Evolutionary conservation across 2,797 vertebrate genomes (phyloP).

Genomic region (Vespertilio murinus): DNA sequence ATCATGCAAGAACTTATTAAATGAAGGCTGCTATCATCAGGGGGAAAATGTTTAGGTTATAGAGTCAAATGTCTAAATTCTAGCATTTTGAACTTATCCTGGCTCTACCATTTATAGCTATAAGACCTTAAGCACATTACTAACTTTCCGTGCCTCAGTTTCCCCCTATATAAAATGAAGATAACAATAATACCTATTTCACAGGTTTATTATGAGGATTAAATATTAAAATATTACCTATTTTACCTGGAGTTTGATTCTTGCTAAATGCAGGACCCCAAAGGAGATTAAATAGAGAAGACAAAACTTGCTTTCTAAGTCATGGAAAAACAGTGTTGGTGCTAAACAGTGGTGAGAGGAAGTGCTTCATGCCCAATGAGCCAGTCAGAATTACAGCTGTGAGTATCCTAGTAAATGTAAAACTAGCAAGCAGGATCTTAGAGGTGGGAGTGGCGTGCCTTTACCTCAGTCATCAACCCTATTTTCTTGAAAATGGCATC

Average conservation of each 20-base stretch:
- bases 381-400: background rate
- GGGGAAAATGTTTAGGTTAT: background rate
- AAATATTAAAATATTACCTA: background rate
- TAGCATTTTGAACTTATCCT: background rate
- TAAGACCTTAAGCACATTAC: background rate
- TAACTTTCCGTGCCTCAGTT: background rate
- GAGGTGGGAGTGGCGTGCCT: background rate
- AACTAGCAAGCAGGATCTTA: background rate
- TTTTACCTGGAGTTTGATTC: background rate
- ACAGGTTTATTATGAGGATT: background rate
- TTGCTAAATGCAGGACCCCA: background rate
- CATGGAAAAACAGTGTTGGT: background rate
- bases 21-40: background rate
- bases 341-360: background rate
- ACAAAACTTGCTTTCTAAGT: background rate
- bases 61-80: background rate
- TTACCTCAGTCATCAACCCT: background rate
- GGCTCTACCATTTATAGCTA: background rate
- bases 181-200: slow-evolving; percentile 9
- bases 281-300: background rate
- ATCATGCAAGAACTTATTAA: background rate
- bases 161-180: background rate
- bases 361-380: background rate
- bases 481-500: background rate
- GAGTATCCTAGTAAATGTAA: background rate